phyloP scores from a whole-genome alignment of 2,113 vertebrate species.

The Trachemys scripta region DNA sequence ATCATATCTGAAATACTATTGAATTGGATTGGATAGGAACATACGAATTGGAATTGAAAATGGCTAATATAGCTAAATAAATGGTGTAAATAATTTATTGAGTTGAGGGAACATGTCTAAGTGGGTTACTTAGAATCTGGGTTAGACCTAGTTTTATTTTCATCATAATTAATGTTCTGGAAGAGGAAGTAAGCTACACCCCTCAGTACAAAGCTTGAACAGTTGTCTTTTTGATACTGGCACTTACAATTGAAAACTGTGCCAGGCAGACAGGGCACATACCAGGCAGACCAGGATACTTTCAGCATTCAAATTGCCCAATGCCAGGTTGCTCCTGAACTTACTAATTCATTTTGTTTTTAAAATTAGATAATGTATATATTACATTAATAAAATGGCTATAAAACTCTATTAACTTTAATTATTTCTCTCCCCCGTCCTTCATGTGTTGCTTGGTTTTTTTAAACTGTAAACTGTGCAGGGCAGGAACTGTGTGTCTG shows the following conservation, averaged over 20 bases:
- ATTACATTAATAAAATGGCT: background rate
- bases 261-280: conserved; percentile 19
- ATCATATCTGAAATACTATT: background rate
- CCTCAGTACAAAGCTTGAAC: too few species aligned
- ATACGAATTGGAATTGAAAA: background rate
- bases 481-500: background rate
- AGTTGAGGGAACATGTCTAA: too few species aligned
- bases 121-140: too few species aligned
- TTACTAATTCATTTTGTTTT: background rate
- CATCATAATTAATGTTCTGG: background rate
- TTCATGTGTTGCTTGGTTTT: background rate
- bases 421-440: background rate
- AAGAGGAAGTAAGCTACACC: too few species aligned
- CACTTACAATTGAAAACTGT: too few species aligned
- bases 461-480: background rate
- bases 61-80: background rate
- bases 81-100: too few species aligned
- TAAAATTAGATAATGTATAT: background rate
- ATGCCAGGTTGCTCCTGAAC: too few species aligned
- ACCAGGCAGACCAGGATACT: conserved; percentile 46
- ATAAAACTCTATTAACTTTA: conserved; percentile 5
- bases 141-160: background rate
- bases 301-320: conserved; percentile 60
- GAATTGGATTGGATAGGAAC: conserved; percentile 6
- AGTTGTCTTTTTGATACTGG: too few species aligned